Base-by-base conservation (phyloP, 2,888 invertebrate genomes). In the Eucera pruinosa region DNA sequence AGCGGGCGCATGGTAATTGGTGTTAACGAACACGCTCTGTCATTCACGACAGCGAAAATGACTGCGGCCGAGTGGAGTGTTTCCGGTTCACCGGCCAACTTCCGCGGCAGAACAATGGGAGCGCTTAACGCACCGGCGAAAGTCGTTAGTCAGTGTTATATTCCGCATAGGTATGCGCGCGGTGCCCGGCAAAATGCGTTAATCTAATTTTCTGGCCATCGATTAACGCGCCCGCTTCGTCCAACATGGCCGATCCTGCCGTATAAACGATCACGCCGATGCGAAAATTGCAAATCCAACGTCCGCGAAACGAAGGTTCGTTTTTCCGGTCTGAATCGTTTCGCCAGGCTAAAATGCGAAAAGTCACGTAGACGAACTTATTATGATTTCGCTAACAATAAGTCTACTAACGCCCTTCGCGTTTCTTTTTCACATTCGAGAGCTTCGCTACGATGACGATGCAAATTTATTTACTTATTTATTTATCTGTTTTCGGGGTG, bases 71-170 rank as follows among this genome's bases (percentile, higher is more conserved):
- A 80, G 85, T 71, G 83, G 79, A 77, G 83, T 41, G 79, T 83
- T 85, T 85, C 85, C 85, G 83, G 85, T 67, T 85, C 80, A 85
- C 80, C 85, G 83, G 77, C 66, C 65, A 80, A 86, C 86, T 86
- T 86, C 84, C 84, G 85, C 83, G 84, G 68, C 76, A 55, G 83
- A 86, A 86, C 85, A 86, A 86, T 86, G 85, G 80, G 77, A 85
- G 74, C 85, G 85, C 85, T 85, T 85, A 85, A 85, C 85, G 85
- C 85, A 82, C 82, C 82, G 85, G 82, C 85, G 80, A 85, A 82
- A 85, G 83, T 85, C 85, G 85, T 85, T 85, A 85, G 80, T 77
- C 78, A 68, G 81, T 80, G 76, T 85, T 83, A 78, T 83, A 83
- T 83, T 72, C 74, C 78, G 77, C 62, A 61, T 70, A 62, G 77